Evolutionary conservation across 2,888 invertebrate species (phyloP).

Genomic region (Eubasilissa splendida): DNA sequence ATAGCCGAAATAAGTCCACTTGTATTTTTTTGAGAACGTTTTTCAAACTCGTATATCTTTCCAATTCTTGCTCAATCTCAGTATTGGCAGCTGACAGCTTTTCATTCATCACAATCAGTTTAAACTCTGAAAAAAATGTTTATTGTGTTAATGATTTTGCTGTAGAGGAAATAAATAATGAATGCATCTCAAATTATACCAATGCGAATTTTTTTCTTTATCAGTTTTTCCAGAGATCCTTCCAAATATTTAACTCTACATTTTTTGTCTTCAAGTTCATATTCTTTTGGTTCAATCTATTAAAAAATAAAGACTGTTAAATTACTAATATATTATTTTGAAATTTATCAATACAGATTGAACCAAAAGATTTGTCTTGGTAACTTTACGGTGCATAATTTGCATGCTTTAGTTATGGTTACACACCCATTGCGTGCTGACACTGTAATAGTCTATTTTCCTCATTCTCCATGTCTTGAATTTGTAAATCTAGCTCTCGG

Average conservation of each 20-base stretch:
- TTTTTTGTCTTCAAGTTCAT: slow-evolving; percentile 87
- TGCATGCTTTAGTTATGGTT: neutral
- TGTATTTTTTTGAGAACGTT: slow-evolving; percentile 82
- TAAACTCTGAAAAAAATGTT: slow-evolving; percentile 74
- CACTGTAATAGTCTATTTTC: slow-evolving; percentile 76
- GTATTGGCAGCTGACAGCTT: slow-evolving; percentile 82
- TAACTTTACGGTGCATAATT: neutral
- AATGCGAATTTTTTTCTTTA: slow-evolving; percentile 80
- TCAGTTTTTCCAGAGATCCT: slow-evolving; percentile 83
- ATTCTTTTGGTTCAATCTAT: slow-evolving; percentile 89
- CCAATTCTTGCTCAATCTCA: slow-evolving; percentile 79
- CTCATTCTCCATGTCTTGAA: slow-evolving; percentile 89
- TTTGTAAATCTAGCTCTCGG: slow-evolving; percentile 84
- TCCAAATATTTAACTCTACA: slow-evolving; percentile 89
- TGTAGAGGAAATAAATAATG: slow-evolving; percentile 18
- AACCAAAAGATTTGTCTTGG: slow-evolving; percentile 49
- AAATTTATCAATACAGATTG: slow-evolving; percentile 46
- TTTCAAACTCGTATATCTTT: slow-evolving; percentile 75
- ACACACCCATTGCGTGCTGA: slow-evolving; percentile 62
- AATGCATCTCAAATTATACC: slow-evolving; percentile 62
- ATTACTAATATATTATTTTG: neutral
- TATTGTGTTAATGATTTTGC: slow-evolving; percentile 4
- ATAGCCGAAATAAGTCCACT: slow-evolving; percentile 86
- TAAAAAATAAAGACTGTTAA: slow-evolving; percentile 41
- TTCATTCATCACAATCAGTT: slow-evolving; percentile 83